Evolutionary conservation across 2,113 vertebrate genomes (phyloP), one percentile per base, ranked within the genome.

Genomic region (Merops nubicus): DNA sequence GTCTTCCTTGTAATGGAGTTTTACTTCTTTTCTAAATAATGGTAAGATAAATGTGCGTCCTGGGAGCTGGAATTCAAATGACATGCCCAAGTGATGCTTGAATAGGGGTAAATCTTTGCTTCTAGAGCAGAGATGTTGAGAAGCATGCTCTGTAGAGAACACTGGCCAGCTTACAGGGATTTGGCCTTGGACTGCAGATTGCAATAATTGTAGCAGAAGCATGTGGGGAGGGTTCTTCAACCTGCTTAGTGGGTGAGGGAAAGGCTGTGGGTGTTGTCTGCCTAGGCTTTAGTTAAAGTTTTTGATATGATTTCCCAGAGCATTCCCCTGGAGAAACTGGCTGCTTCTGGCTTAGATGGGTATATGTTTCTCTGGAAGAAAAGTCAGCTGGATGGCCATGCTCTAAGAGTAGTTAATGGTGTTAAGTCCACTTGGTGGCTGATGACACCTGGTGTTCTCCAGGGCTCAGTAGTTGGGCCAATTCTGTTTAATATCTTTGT

Each of bases 11-110:
- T 80, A 83, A 72, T 68, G 59, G 54, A 77, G 36, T 92, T 95
- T 84, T 84, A 56, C 56, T 56, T 42, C 21, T 90, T 74, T 93
- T 90, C 56, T 78, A 91, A 91, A 60, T 91, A 91, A 80, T n/a
- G 19, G 50, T 47, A 67, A 77, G 76, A 86, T 53, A 74, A 86
- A 83, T 65, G 26, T 8, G 5, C 74, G 11, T 90, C 88, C 67
- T 77, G 75, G 70, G 75, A 90, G 54, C 59, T 88, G 60, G 56
- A 76, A 77, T 95, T 88, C 57, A 80, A 64, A 56, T 84, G 34
- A 9, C 15, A 12, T 83, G 82, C 64, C 63, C 36, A 80, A 67
- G 26, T 59, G 78, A n/a, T 60, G 50, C 82, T 88, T 91, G 50
- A 82, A 28, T 14, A 51, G 22, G 42, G 15, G 60, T 54, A 70